A percentile compares a stretch with the other conserved stretches of the same genome.
These are phyloP conservation scores for Athene noctua DNA, from an alignment of 2,113 vertebrate species.

Conservation along the genomic window DNA sequence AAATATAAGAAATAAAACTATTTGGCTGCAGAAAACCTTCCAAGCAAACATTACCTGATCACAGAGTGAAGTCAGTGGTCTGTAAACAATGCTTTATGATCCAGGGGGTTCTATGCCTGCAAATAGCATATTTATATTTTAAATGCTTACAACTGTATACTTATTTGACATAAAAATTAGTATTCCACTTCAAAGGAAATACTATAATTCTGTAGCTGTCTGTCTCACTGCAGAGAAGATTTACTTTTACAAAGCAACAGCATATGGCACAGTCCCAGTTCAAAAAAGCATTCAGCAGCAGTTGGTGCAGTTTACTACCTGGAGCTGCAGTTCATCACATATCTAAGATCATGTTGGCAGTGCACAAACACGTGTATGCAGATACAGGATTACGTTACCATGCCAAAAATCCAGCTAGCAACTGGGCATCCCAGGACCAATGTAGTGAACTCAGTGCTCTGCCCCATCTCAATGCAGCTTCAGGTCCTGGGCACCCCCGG, in stretches of 20 bases:
- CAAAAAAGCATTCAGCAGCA: background rate
- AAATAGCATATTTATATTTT: background rate
- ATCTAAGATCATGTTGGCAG: background rate
- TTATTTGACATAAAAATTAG: background rate
- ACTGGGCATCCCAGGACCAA: background rate
- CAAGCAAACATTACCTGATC: background rate
- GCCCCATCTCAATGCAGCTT: fast-evolving
- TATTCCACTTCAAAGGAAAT: background rate
- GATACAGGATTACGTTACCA: background rate
- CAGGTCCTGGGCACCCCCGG: fast-evolving
- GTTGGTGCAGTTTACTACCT: background rate
- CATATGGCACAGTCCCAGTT: background rate
- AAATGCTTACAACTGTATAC: background rate
- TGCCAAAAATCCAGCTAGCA: background rate
- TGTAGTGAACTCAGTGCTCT: background rate
- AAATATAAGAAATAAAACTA: background rate
- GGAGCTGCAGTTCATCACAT: background rate
- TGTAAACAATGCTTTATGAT: background rate
- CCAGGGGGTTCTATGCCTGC: background rate
- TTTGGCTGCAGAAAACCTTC: background rate
- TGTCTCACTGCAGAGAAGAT: background rate
- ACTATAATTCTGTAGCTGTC: background rate
- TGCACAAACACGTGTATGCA: too few species aligned
- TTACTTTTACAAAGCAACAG: background rate
- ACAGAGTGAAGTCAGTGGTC: background rate